phyloP scores from a whole-genome alignment of 2,797 vertebrate genomes.

The Enteromius treurensis region DNA sequence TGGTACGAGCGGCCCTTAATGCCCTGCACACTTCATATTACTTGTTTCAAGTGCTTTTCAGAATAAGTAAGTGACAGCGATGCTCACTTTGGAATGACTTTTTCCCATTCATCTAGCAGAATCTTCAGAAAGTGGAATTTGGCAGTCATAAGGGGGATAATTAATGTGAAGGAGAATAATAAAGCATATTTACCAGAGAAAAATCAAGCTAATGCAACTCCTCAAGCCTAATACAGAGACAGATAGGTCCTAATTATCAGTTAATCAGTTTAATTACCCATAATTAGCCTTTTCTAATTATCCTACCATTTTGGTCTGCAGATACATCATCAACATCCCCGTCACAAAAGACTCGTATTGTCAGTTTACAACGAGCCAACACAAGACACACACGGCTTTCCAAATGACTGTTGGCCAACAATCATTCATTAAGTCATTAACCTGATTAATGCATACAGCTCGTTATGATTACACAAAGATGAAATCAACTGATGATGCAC shows the following conservation, averaged over 20 bases:
- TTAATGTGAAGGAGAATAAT: conserved; percentile 18
- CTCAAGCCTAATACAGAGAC: conserved; percentile 59
- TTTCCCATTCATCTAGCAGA: background rate
- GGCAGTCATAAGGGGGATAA: conserved; percentile 14
- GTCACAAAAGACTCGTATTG: conserved; percentile 60
- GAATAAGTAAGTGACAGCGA: background rate
- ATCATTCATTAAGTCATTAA: conserved; percentile 51
- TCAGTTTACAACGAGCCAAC: conserved; percentile 57
- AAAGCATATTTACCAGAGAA: conserved; percentile 24
- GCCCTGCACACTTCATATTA: background rate
- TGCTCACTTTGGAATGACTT: background rate
- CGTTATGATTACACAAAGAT: conserved; percentile 59
- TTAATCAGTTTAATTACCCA: conserved; percentile 69
- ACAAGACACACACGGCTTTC: conserved; percentile 30
- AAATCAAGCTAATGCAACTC: conserved; percentile 63
- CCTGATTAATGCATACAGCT: conserved; percentile 69
- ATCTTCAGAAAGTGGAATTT: conserved; percentile 20
- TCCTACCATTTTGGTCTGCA: conserved; percentile 68
- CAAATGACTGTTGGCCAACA: conserved; percentile 25
- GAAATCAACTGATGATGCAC: conserved; percentile 19
- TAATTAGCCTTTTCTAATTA: conserved; percentile 69
- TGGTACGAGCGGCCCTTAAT: too few species aligned
- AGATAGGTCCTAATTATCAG: conserved; percentile 58
- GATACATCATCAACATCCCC: conserved; percentile 66
- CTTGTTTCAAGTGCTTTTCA: background rate